Base-by-base conservation (phyloP, 2,888 invertebrate genomes). In the Eupeodes latifasciatus region DNA sequence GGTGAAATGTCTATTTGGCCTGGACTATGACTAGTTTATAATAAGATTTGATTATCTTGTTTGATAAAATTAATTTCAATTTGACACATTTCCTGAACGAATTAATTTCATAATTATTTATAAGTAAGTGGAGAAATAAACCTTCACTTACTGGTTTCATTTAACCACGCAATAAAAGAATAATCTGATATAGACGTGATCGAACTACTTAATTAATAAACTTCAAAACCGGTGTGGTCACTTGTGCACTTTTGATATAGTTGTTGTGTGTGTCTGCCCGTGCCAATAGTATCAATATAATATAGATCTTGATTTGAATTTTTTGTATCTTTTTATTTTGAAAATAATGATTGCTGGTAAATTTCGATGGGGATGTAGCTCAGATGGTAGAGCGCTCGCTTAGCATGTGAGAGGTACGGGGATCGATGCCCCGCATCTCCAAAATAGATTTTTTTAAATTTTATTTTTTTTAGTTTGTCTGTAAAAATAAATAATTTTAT, bases 331-430 rank as follows among this genome's bases (percentile, higher is more conserved):
- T 36, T 62, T 61, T 4, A n/a, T 69, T 53, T 36, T 34, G 2
- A 67, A 34, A 51, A 10, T 34, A n/a, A 5, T 14, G 16, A 57
- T 57, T 49, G 27, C 16, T 19, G 47, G 71, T 12, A 53, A 49
- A 11, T 47, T 16, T 40, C 62, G 85, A 71, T 36, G 92, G 92
- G 92, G 91, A 91, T 91, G 91, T 91, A 92, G 92, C 92, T 92
- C 91, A 92, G 92, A 92, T 92, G 91, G 92, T 91, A 91, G 91
- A 92, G 91, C 91, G 91, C 91, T 91, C 91, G 91, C 91, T 91
- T 91, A 91, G 91, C 91, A 91, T 91, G 89, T 83, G 72, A 88
- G 84, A 89, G 90, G 90, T 90, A 90, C 89, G 88, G 90, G 90
- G 90, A 90, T 90, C 90, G 90, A 90, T 90, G 90, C 90, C 90